Evolutionary conservation across 1,140 invertebrate species (phyloP), one percentile per base, ranked within the genome.

Genomic region (Triops longicaudatus): DNA sequence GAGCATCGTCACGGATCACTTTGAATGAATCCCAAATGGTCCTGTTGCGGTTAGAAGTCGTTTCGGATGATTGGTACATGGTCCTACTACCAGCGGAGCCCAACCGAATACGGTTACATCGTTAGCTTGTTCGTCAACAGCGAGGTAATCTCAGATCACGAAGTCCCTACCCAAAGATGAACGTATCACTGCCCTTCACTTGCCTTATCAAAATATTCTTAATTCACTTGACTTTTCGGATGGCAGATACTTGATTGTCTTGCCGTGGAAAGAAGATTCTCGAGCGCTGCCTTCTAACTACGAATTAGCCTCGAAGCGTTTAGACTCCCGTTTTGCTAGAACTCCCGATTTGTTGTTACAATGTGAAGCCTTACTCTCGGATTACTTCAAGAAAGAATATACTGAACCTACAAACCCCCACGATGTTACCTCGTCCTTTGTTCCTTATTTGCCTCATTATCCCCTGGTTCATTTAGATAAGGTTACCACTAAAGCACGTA

Each of bases 361-460:
- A 22, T 80, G 79, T 50, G 7, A 80, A 37, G 12, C 22, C 26
- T 42, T 80, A 2, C 78, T 80, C n/a, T 1, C 73, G 31, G 78
- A 78, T 14, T 80, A 78, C 79, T 12, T 74, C 43, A 44, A 74
- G 7, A 76, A 73, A 26, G 78, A 71, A 1, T 50, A 79, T 11
- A 79, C 79, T 41, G 78, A 79, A 76, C 14, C 71, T n/a, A 79
- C 80, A 37, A 76, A 75, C 10, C 12, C 22, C 14, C 72, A 77
- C 28, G 26, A n/a, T 26, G 26, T 31, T 14, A 0, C 26, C 1
- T 6, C 17, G 0, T 26, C 26, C 63, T 28, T 73, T 9, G 63
- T 63, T 12, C 77, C 81, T 43, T 81, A 81, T 73, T 37, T 80
- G 0, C 80, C 80, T 12, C 81, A 81, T n/a, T 44, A 76, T 28